Evolutionary conservation across 2,113 vertebrate species (phyloP).

Genomic region (Motacilla alba): DNA sequence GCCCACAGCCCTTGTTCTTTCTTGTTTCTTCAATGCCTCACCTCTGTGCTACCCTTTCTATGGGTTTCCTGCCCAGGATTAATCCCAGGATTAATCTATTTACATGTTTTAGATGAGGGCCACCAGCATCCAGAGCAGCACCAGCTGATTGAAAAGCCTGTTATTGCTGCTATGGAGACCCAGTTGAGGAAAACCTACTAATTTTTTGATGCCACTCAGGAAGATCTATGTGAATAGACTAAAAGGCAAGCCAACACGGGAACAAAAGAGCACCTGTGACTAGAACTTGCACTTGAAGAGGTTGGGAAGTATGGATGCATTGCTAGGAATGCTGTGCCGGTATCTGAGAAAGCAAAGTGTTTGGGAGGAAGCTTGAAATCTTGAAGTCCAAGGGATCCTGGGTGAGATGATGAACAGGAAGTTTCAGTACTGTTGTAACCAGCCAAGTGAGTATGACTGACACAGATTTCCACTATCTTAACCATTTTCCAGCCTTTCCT

Average conservation of each 20-base stretch:
- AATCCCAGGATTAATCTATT: neutral
- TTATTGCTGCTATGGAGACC: neutral
- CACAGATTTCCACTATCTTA: neutral
- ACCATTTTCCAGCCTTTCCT: neutral
- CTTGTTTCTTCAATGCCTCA: neutral
- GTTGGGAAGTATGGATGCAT: neutral
- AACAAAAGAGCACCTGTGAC: neutral
- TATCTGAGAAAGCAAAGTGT: neutral
- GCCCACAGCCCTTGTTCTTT: rapidly evolving
- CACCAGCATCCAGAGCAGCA: neutral
- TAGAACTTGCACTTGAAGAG: neutral
- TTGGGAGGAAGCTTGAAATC: neutral
- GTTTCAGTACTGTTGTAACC: neutral
- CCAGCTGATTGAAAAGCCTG: neutral
- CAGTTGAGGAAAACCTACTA: neutral
- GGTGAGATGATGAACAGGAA: neutral
- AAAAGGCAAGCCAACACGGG: neutral
- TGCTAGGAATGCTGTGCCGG: neutral
- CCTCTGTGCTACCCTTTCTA: neutral
- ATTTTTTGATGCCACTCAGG: neutral
- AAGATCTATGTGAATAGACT: neutral
- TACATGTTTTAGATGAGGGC: neutral
- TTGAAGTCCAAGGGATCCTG: neutral
- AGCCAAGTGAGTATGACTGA: neutral
- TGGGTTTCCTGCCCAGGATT: neutral